These are phyloP conservation scores for Hoplostethus mediterraneus DNA, from an alignment of 2,797 vertebrate species.

Conservation along the genomic window DNA sequence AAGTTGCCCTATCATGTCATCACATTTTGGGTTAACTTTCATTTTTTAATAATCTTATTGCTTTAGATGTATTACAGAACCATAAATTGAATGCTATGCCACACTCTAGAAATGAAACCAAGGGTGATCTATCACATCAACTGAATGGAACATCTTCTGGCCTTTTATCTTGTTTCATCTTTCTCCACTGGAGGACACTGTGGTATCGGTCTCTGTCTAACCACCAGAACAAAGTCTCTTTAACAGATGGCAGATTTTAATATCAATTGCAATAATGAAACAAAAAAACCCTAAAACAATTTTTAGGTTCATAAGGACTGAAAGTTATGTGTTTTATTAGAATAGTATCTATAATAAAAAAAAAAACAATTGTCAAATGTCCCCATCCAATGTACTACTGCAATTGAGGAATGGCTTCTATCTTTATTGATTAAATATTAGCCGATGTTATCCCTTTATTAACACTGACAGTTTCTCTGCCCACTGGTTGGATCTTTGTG, in stretches of 20 bases:
- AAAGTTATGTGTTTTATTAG: constrained; percentile 10
- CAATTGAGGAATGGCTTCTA: constrained; percentile 36
- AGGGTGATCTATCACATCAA: constrained; percentile 14
- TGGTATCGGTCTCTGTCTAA: constrained; percentile 48
- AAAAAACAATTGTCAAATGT: constrained; percentile 12
- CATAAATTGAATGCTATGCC: constrained; percentile 27
- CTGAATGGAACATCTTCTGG: constrained; percentile 32
- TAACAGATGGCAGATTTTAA: constrained; percentile 17
- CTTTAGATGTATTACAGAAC: constrained; percentile 40
- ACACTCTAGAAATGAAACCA: constrained; percentile 25
- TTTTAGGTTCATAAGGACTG: constrained; percentile 16
- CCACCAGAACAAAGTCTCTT: constrained; percentile 12
- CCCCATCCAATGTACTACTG: background rate
- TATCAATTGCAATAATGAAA: constrained; percentile 43
- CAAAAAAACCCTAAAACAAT: constrained; percentile 13
- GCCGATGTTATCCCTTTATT: constrained; percentile 23
- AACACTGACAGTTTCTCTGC: constrained; percentile 11
- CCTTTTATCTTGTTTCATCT: constrained; percentile 41
- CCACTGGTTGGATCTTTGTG: constrained; percentile 15
- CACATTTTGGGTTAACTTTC: constrained; percentile 33
- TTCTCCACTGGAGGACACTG: constrained; percentile 77
- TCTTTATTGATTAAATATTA: constrained; percentile 35
- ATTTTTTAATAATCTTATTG: constrained; percentile 43
- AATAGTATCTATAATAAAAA: constrained; percentile 30
- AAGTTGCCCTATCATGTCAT: constrained; percentile 23